phyloP scores from a whole-genome alignment of 2,113 vertebrate genomes.

The Petromus typicus region DNA sequence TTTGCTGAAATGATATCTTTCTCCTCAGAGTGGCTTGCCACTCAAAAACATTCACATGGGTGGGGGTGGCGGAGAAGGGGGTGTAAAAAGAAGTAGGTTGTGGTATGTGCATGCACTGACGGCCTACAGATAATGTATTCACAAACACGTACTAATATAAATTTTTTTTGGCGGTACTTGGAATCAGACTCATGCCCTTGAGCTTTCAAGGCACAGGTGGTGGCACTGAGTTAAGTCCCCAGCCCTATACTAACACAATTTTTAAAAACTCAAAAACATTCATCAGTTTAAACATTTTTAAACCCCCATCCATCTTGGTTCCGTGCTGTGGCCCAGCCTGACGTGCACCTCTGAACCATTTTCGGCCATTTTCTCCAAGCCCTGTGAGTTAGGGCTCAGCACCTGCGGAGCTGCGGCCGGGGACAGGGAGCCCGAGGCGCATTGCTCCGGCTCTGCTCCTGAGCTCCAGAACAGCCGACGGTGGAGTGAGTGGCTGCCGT shows the following conservation, averaged over 20 bases:
- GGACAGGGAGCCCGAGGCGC: background rate
- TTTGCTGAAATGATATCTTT: conserved; percentile 27
- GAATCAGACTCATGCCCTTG: too few species aligned
- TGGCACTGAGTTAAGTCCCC: too few species aligned
- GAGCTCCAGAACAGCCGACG: background rate
- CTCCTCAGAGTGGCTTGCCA: background rate
- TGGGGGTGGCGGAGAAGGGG: background rate
- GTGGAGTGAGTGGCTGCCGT: background rate
- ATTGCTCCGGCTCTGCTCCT: background rate
- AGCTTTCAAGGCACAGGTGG: too few species aligned
- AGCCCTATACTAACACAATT: too few species aligned
- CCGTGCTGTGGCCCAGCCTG: background rate
- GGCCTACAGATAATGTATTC: background rate
- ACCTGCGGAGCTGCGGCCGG: background rate
- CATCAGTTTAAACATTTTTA: background rate
- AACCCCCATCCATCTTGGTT: background rate
- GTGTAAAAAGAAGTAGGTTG: background rate
- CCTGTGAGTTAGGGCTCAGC: background rate
- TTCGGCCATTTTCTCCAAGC: background rate
- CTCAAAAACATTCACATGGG: background rate
- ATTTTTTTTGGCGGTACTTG: too few species aligned
- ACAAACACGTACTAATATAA: background rate
- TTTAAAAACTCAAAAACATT: background rate
- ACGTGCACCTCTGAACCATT: background rate
- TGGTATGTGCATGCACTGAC: background rate